Percentiles rank a stretch among this genome's conserved stretches.
Evolutionary conservation across 2,113 vertebrate genomes (phyloP).

Genomic region (Cervus canadensis): DNA sequence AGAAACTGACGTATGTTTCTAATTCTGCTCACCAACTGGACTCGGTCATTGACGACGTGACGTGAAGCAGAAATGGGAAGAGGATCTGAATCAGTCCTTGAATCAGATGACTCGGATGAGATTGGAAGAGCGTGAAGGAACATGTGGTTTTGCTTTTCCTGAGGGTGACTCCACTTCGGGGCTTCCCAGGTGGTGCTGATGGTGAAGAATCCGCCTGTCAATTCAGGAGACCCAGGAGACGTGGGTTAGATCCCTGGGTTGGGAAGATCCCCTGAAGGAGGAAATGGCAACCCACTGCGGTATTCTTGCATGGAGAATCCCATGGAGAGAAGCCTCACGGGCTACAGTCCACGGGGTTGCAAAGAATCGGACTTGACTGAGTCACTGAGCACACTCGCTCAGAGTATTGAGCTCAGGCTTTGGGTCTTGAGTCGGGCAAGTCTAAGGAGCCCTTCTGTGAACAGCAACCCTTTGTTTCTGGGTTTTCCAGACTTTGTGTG

Average conservation of each 20-base stretch:
- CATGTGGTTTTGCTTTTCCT: background rate
- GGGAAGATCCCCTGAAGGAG: background rate
- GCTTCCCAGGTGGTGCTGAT: background rate
- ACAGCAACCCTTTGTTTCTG: background rate
- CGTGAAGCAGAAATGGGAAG: slow-evolving; percentile 63
- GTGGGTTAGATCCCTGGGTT: background rate
- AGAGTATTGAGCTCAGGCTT: background rate
- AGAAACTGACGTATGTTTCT: background rate
- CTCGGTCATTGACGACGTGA: slow-evolving; percentile 34
- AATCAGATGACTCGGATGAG: slow-evolving; percentile 62
- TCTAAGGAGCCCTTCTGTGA: background rate
- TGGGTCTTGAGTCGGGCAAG: background rate
- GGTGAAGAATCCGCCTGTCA: background rate
- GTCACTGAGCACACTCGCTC: background rate
- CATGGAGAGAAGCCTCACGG: background rate
- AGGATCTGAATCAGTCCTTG: slow-evolving; percentile 67
- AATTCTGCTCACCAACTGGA: slow-evolving; percentile 55
- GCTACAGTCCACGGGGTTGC: background rate
- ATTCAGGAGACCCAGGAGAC: background rate
- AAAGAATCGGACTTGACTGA: background rate
- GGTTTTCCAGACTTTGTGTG: background rate
- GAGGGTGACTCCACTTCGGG: background rate
- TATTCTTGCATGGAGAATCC: background rate
- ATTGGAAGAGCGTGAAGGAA: slow-evolving; percentile 27
- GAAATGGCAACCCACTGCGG: background rate